A percentile compares a stretch with the other conserved stretches of the same genome.
phyloP scores from a whole-genome alignment of 2,888 invertebrate species.

The Dorcus hopei region DNA sequence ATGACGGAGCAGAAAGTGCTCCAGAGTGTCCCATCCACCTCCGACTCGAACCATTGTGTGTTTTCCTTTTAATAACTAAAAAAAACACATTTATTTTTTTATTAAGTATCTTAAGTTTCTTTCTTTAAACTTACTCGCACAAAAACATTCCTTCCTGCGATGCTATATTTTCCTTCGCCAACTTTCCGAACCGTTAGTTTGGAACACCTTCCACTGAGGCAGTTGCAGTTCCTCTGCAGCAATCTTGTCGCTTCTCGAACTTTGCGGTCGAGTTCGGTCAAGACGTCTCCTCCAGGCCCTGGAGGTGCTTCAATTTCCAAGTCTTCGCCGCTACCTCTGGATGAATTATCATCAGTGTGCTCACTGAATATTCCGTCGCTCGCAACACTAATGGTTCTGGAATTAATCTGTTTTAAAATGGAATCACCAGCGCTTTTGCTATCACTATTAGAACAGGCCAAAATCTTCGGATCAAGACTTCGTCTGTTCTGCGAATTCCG shows the following conservation, averaged over 20 bases:
- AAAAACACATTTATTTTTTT: slow-evolving; percentile 27
- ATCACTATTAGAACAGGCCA: slow-evolving; percentile 3
- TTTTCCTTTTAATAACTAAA: slow-evolving; percentile 80
- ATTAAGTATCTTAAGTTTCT: neutral
- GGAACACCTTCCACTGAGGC: slow-evolving; percentile 67
- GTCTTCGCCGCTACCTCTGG: slow-evolving; percentile 66
- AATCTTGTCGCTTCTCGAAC: slow-evolving; percentile 68
- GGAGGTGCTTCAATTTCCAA: slow-evolving; percentile 46
- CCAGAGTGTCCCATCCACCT: slow-evolving; percentile 91
- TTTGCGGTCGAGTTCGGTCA: slow-evolving; percentile 71
- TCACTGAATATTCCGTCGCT: slow-evolving; percentile 60
- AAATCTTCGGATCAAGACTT: slow-evolving; percentile 17
- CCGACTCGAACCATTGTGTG: slow-evolving; percentile 96
- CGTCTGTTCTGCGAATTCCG: slow-evolving; percentile 14
- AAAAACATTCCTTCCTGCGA: slow-evolving; percentile 83
- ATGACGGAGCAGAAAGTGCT: slow-evolving; percentile 85
- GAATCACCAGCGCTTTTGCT: slow-evolving; percentile 7
- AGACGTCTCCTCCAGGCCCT: slow-evolving; percentile 37
- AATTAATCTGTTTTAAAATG: neutral
- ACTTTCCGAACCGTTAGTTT: slow-evolving; percentile 76
- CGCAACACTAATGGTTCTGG: slow-evolving; percentile 41
- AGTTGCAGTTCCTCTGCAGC: slow-evolving; percentile 72
- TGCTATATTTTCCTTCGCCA: slow-evolving; percentile 82
- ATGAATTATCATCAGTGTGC: slow-evolving; percentile 67
- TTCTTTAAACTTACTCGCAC: slow-evolving; percentile 65